A percentile compares a stretch with the other conserved stretches of the same genome.
Conservation (phyloP, 2,113 vertebrate species). For the Meriones unguiculatus region DNA sequence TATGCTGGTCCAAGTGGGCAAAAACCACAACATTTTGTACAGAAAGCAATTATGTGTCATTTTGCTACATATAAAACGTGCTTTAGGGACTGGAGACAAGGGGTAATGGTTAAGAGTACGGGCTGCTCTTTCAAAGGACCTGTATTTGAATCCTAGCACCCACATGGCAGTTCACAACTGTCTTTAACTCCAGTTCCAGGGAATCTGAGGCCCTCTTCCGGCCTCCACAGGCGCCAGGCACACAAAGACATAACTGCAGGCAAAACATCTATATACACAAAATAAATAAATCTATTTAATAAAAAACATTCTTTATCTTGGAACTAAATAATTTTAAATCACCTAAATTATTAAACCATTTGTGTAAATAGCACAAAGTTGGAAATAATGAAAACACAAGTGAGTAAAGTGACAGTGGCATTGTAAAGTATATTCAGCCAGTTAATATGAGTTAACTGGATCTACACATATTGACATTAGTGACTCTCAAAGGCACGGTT, state of each 20-base stretch:
- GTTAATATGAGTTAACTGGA: conserved; percentile 20
- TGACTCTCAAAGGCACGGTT: background rate
- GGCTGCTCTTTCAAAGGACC: background rate
- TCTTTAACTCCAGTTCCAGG: background rate
- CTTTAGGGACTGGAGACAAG: background rate
- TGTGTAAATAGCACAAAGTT: background rate
- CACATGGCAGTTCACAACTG: background rate
- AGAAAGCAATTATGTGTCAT: conserved; percentile 1
- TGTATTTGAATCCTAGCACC: background rate
- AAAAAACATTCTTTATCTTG: background rate
- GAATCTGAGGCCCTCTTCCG: background rate
- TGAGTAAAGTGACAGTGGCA: background rate
- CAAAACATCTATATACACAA: background rate
- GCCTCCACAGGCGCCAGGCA: background rate
- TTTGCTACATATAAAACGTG: background rate
- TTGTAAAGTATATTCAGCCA: background rate
- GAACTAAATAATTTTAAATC: background rate
- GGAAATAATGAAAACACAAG: background rate
- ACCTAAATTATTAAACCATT: conserved; percentile 17
- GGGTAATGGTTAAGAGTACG: background rate
- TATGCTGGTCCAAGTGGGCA: background rate
- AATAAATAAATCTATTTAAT: background rate
- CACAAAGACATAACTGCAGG: background rate
- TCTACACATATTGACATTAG: background rate
- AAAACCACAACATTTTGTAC: background rate